phyloP scores from a whole-genome alignment of 1,140 invertebrate genomes.

The Brachionus rotundiformis region DNA sequence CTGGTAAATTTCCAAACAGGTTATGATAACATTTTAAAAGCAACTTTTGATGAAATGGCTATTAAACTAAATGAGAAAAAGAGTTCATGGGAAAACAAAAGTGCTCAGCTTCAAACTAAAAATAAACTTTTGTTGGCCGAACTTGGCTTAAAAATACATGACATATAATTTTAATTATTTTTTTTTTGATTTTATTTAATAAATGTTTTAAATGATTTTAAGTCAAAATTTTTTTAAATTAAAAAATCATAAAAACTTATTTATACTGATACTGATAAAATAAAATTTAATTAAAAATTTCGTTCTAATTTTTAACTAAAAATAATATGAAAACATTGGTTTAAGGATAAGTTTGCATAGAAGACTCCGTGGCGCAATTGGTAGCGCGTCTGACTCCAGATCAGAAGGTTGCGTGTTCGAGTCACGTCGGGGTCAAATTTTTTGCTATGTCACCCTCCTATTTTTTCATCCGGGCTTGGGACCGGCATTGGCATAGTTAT shows the following conservation, averaged over 20 bases:
- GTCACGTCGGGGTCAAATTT: constrained; percentile 48
- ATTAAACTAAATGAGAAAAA: neutral
- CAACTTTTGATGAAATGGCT: constrained; percentile 3
- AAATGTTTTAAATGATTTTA: too few species aligned
- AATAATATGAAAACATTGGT: neutral
- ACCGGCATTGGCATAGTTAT: too few species aligned
- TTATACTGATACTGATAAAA: too few species aligned
- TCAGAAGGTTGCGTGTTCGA: constrained; percentile 52
- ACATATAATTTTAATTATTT: constrained; percentile 8
- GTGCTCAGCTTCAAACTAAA: constrained; percentile 34
- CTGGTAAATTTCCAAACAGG: constrained; percentile 8
- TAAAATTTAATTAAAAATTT: neutral
- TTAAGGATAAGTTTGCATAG: neutral
- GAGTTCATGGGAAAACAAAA: constrained; percentile 26
- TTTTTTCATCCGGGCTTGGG: too few species aligned
- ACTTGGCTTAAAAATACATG: constrained; percentile 49
- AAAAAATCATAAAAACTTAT: too few species aligned
- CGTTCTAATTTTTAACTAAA: neutral
- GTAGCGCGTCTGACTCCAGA: constrained; percentile 52
- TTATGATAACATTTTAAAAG: constrained; percentile 30
- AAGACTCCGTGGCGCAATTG: neutral
- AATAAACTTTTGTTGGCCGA: constrained; percentile 37
- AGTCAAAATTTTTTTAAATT: neutral
- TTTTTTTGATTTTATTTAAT: neutral
- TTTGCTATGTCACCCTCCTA: too few species aligned